Evolutionary conservation across 2,113 vertebrate genomes (phyloP).

Genomic region (Brienomyrus brachyistius): DNA sequence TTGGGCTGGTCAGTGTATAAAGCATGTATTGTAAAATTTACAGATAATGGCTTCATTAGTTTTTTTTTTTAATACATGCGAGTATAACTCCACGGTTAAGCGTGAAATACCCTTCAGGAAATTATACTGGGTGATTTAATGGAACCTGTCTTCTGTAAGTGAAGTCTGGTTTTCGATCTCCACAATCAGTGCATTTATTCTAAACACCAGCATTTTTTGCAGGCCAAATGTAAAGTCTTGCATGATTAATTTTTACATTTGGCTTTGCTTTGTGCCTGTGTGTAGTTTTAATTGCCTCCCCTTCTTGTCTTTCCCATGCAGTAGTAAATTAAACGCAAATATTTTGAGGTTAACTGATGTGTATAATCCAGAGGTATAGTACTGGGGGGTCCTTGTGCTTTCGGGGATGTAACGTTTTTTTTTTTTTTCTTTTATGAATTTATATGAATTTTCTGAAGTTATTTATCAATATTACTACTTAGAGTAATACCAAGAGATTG

Average conservation of each 20-base stretch:
- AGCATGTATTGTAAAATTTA: background rate
- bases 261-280: background rate
- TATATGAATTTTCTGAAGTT: constrained; percentile 12
- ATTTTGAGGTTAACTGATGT: constrained; percentile 3
- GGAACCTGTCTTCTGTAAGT: background rate
- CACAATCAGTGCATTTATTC: background rate
- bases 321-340: constrained; percentile 10
- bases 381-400: background rate
- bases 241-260: background rate
- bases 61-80: background rate
- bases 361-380: background rate
- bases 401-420: background rate
- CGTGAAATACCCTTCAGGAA: background rate
- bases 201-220: background rate
- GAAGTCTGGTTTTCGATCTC: background rate
- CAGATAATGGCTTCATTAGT: too few species aligned
- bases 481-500: constrained; percentile 14
- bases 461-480: constrained; percentile 1
- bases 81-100: background rate
- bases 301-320: background rate
- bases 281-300: background rate
- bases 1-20: background rate
- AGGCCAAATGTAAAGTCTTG: background rate
- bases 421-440: too few species aligned
- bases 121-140: too few species aligned